Percentiles rank a stretch among this genome's conserved stretches.
phyloP scores from a whole-genome alignment of 2,797 vertebrate species.

The Falco columbarius region DNA sequence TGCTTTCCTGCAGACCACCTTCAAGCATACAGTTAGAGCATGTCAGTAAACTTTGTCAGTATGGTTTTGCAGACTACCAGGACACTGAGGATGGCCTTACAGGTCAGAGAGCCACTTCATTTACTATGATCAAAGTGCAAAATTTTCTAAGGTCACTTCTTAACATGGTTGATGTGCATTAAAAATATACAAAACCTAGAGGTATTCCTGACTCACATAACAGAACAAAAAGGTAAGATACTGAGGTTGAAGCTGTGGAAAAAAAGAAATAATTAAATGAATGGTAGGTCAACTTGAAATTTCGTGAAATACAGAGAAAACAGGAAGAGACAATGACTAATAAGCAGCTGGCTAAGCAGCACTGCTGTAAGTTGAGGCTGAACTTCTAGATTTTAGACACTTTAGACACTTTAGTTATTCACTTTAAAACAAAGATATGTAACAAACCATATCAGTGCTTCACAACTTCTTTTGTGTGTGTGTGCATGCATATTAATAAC shows the following conservation, averaged over 20 bases:
- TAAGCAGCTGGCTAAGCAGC: not conserved
- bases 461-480: not conserved
- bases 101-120: not conserved
- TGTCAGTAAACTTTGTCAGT: not conserved
- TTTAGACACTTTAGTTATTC: not conserved
- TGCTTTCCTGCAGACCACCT: not conserved
- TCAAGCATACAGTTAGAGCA: rapidly evolving
- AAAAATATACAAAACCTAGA: not conserved
- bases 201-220: not conserved
- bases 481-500: not conserved
- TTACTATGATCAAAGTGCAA: not conserved
- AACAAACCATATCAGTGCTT: not conserved
- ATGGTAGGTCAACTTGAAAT: not conserved
- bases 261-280: not conserved
- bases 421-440: not conserved
- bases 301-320: not conserved
- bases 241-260: not conserved
- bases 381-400: not conserved
- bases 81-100: not conserved
- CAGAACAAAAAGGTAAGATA: not conserved
- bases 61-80: not conserved
- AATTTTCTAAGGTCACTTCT: not conserved
- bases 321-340: not conserved
- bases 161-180: not conserved
- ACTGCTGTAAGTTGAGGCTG: not conserved